Percentiles rank a stretch among this genome's conserved stretches.
These are phyloP conservation scores for Grammomys surdaster DNA, from an alignment of 2,113 vertebrate genomes.

Conservation along the genomic window DNA sequence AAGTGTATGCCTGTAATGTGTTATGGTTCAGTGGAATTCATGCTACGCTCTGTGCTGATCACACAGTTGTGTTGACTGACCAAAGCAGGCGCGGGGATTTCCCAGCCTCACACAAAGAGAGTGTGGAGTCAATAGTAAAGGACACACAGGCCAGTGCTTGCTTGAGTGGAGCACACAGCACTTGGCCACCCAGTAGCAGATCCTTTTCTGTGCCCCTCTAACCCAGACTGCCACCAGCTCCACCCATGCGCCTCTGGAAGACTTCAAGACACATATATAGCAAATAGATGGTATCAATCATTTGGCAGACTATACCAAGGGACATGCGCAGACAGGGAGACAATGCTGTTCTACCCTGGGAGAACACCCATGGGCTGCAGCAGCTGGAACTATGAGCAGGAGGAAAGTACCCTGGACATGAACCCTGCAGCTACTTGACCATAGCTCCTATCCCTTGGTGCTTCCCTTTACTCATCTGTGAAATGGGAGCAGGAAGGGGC, in stretches of 20 bases:
- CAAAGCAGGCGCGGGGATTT: background rate
- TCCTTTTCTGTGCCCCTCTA: background rate
- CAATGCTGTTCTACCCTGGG: rapidly evolving
- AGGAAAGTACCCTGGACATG: background rate
- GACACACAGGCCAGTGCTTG: rapidly evolving
- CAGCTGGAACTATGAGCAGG: background rate
- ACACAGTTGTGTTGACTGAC: rapidly evolving
- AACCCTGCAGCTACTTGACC: background rate
- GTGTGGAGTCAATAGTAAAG: background rate
- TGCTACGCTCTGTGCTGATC: background rate
- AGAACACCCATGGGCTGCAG: rapidly evolving
- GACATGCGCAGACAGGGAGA: background rate
- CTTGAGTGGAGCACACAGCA: background rate
- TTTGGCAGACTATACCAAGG: background rate
- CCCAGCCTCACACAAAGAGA: background rate
- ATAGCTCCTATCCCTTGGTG: background rate
- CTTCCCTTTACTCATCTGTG: slow-evolving; percentile 26
- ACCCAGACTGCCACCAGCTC: too few species aligned
- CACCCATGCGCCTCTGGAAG: background rate
- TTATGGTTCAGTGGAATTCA: rapidly evolving
- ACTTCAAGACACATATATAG: rapidly evolving
- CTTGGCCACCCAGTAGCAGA: background rate
- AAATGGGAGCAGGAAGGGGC: background rate
- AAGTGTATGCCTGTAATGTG: background rate
- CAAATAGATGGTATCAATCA: rapidly evolving